Base-by-base conservation (phyloP, 1,140 invertebrate genomes). In the Hyposmocoma kahamanoa region DNA sequence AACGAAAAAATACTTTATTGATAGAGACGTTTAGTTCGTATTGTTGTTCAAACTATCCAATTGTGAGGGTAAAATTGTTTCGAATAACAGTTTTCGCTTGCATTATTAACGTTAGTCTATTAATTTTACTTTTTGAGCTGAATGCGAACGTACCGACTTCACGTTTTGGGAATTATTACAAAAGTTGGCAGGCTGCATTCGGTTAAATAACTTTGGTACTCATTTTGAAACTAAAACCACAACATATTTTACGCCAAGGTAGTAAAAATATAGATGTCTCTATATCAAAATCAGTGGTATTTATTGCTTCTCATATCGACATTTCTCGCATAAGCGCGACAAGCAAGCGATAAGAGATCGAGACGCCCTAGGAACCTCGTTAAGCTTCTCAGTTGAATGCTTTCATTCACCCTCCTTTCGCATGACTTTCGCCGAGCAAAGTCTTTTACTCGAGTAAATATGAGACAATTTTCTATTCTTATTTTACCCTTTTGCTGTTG, bases 151-250 rank as follows among this genome's bases (percentile, higher is more conserved):
- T 10, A 45, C 19, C 17, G 11, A 26, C 24, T 11, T 26, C 5
- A 26, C 24, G 11, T 6, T 20, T 20, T 20, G 8, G 19, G 43
- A 18, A 34, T 32, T 45, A 45, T 45, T 45, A 32, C 42, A 6
- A 45, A 45, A 45, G 43, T 45, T 45, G 9, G 28, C 26, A 18
- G n/a, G n/a, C n/a, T n/a, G n/a, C n/a, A n/a, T n/a, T n/a, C n/a
- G n/a, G n/a, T n/a, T n/a, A n/a, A n/a, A n/a, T n/a, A n/a, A n/a
- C n/a, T n/a, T n/a, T n/a, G n/a, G n/a, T n/a, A n/a, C n/a, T n/a
- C n/a, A n/a, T n/a, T n/a, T n/a, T n/a, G n/a, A n/a, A n/a, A n/a
- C n/a, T n/a, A n/a, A n/a, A n/a, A n/a, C n/a, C n/a, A n/a, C n/a
- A n/a, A n/a, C n/a, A n/a, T n/a, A n/a, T n/a, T n/a, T n/a, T n/a